These are phyloP conservation scores for Hymenopus coronatus DNA, from an alignment of 2,888 invertebrate genomes.

Conservation along the genomic window DNA sequence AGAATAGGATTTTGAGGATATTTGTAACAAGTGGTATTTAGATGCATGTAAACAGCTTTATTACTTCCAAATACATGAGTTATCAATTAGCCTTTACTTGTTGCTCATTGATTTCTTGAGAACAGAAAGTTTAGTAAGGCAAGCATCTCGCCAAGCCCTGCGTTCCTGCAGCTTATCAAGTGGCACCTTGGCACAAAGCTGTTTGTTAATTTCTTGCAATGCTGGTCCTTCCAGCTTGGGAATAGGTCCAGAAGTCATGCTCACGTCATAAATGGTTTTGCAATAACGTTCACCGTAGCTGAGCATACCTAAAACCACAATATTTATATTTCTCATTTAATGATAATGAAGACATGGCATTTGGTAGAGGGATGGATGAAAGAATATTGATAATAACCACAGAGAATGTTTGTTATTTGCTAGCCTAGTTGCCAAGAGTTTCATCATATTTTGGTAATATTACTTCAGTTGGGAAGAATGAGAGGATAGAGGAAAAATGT, in stretches of 20 bases:
- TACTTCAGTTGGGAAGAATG: no score
- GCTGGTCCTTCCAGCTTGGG: slow-evolving; percentile 70
- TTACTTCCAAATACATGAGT: neutral
- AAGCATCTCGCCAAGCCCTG: slow-evolving; percentile 79
- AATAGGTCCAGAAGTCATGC: slow-evolving; percentile 70
- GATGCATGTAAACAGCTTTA: neutral
- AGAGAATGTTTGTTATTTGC: no score
- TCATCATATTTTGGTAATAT: no score
- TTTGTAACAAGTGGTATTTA: neutral
- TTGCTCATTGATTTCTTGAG: slow-evolving; percentile 71
- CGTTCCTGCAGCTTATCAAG: slow-evolving; percentile 69
- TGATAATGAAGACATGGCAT: no score
- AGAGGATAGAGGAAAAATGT: no score
- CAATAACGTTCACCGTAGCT: slow-evolving; percentile 62
- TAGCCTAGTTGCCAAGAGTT: no score
- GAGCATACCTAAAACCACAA: slow-evolving; percentile 49
- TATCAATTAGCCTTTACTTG: neutral
- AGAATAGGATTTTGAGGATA: no score
- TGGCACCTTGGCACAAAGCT: slow-evolving; percentile 72
- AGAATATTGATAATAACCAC: no score
- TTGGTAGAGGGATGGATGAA: no score
- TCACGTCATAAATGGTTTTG: slow-evolving; percentile 59
- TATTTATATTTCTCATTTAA: neutral
- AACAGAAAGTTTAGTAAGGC: slow-evolving; percentile 73
- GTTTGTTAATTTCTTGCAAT: slow-evolving; percentile 65